Conservation (phyloP, 2,113 vertebrate genomes). For the Microcebus tavaratra region DNA sequence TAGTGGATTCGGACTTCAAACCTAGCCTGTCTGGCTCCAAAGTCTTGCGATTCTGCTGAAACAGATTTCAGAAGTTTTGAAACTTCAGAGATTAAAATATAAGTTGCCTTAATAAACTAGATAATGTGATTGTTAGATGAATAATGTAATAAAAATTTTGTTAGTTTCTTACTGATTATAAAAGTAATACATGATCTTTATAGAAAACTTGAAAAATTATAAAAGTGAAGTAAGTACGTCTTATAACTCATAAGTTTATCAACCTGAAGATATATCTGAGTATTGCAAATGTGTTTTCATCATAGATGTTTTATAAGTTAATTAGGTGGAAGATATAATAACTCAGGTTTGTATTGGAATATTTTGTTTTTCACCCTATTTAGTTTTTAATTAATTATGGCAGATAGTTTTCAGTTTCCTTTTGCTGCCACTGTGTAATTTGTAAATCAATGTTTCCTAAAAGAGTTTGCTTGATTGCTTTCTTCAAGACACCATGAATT, state of each 20-base stretch:
- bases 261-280: background rate
- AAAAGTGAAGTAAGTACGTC: background rate
- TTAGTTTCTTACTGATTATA: background rate
- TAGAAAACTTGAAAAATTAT: background rate
- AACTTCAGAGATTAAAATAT: background rate
- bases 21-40: background rate
- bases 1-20: constrained; percentile 35
- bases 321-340: constrained; percentile 50
- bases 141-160: background rate
- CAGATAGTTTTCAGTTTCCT: constrained; percentile 46
- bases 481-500: constrained; percentile 16
- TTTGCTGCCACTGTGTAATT: constrained; percentile 52
- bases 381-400: constrained; percentile 59
- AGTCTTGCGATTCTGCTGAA: background rate
- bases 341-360: background rate
- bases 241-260: background rate
- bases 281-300: constrained; percentile 24
- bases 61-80: background rate
- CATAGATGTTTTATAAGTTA: constrained; percentile 29
- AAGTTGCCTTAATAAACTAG: background rate
- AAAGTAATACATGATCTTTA: background rate
- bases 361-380: constrained; percentile 52
- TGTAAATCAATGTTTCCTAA: constrained; percentile 54
- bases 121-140: background rate
- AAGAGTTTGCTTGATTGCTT: constrained; percentile 47